Base-by-base conservation (phyloP, 2,797 vertebrate species). In the Pitangus sulphuratus region DNA sequence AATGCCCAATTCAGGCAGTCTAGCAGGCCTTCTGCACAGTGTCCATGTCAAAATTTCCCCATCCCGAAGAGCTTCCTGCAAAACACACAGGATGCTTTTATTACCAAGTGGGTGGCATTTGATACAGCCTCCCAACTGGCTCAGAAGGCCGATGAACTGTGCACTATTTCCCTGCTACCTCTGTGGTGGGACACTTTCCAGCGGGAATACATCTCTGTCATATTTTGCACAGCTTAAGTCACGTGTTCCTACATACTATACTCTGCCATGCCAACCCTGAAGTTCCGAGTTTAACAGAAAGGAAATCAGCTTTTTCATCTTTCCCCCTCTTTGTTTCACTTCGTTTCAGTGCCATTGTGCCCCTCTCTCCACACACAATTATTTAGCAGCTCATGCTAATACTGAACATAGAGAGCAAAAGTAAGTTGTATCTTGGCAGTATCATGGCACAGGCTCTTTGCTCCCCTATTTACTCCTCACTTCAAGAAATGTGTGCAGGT, bases 21-120 rank as follows among this genome's bases (percentile, higher is more conserved):
- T 18, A n/a, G 66, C 77, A 75, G 58, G 48, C 85, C 81, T 87
- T 94, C 87, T 68, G 81, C 70, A 84, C 39, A 54, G 47, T 2
- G 8, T 45, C 78, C 66, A 70, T 0, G 25, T 94, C 61, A 68
- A 78, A 64, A 78, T 62, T 83, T 64, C 87, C 60, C 81, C 48
- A 83, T 89, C 75, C 56, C 40, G 11, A 40, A 40, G 72, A 92
- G 69, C 47, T 87, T 82, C 83, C 93, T 70, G 35, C 8, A 33
- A 61, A 84, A 87, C 57, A 75, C 86, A 84, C 51, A 79, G 56
- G n/a, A 79, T 28, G 79, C 87, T 95, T 95, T 92, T 89, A 90
- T 90, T 53, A 64, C 11, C 0, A 2, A 54, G 81, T 81, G 97
- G 96, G 96, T 95, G 96, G 98, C 65, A 45, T 60, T 83, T 22